These are phyloP conservation scores for Stomatorhinus walkeri DNA, from an alignment of 2,797 vertebrate species.

Conservation along the genomic window DNA sequence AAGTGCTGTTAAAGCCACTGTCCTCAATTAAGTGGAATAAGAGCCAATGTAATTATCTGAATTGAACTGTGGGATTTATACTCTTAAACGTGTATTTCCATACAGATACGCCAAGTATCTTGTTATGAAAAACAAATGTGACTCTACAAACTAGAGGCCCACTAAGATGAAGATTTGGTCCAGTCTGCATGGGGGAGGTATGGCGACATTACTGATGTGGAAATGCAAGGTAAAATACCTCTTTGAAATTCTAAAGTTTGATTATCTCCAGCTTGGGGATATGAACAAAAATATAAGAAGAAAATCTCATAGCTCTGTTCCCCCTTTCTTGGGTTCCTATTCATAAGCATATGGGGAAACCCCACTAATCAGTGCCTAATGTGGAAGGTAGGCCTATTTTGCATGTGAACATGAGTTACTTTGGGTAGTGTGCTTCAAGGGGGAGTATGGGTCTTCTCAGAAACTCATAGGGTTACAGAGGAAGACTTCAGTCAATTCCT, in stretches of 20 bases:
- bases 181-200: slow-evolving; percentile 16
- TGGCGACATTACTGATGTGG: slow-evolving; percentile 28
- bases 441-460: not conserved
- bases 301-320: slow-evolving; percentile 16
- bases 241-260: slow-evolving; percentile 34
- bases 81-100: slow-evolving; percentile 27
- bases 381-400: not conserved
- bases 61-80: slow-evolving; percentile 30
- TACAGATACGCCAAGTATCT: not conserved
- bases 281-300: slow-evolving; percentile 39
- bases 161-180: not conserved
- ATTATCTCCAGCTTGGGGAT: slow-evolving; percentile 35
- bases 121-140: slow-evolving; percentile 35
- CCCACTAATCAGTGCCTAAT: not conserved
- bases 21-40: slow-evolving; percentile 29
- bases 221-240: slow-evolving; percentile 26
- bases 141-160: slow-evolving; percentile 20
- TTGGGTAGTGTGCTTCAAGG: not conserved
- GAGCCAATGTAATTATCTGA: slow-evolving; percentile 22
- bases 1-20: slow-evolving; percentile 19
- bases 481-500: not conserved
- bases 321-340: not conserved
- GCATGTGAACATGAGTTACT: not conserved
- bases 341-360: not conserved
- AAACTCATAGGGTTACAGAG: not conserved